Base-by-base conservation (phyloP, 2,797 vertebrate species). In the Botia almorhae region DNA sequence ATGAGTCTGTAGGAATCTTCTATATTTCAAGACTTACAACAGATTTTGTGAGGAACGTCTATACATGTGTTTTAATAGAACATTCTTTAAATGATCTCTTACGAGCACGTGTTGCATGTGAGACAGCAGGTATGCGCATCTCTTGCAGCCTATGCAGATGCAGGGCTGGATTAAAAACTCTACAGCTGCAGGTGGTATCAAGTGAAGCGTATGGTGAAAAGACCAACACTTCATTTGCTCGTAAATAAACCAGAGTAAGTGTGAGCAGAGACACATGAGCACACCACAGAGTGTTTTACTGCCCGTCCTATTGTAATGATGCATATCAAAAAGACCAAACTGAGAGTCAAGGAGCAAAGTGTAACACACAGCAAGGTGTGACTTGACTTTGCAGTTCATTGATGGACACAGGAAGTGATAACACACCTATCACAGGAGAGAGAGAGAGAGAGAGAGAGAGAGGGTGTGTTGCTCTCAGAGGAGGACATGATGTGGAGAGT, bases 301-400 rank as follows among this genome's bases (percentile, higher is more conserved):
- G 0, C 68, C 39, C 55, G 67, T 39, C 7, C 2, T 2, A 63
- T 21, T 61, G 56, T 63, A 70, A 71, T 64, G 58, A 16, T 19
- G 14, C 77, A 55, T 64, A 64, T 74, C 50, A 46, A 70, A 78
- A 79, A 16, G 6, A 64, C 23, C 50, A 75, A 74, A 80, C 48
- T 63, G 56, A 51, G 33, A 33, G 33, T 33, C 33, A 33, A 33
- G 33, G 29, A 64, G 61, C 29, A 14, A 64, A 17, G 12, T 56
- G 8, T 19, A 60, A 72, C 69, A 78, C 55, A 64, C 69, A 29
- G 36, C 36, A 29, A 82, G 81, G 81, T 67, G 81, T 77, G 69
- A 82, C 2, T 23, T 50, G 39, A 76, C 7, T 63, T 43, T 53
- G 61, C 26, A 36, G 74, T 48, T 76, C 58, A 65, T 65, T 76